phyloP scores from a whole-genome alignment of 92 coral and sea anemone genomes.

The Pocillopora grandis region DNA sequence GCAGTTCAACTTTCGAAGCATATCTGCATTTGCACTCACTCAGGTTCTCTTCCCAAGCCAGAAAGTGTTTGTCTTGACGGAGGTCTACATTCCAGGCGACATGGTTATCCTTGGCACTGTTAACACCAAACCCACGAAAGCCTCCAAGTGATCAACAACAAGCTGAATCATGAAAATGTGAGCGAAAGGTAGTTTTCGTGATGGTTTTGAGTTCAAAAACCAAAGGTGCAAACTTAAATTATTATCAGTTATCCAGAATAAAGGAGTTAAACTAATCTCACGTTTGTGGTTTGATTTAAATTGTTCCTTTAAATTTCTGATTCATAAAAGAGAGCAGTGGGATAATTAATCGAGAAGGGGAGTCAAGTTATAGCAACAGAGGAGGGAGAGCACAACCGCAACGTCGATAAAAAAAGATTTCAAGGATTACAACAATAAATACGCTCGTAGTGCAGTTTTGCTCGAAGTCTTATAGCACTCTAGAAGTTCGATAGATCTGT shows the following conservation, averaged over 20 bases:
- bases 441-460: no score
- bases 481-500: no score
- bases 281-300: background rate
- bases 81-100: slow-evolving; percentile 45
- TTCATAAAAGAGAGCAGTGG: no score
- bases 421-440: no score
- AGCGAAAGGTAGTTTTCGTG: background rate
- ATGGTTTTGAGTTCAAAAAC: background rate
- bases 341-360: no score
- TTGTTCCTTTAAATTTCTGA: background rate
- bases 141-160: background rate
- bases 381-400: no score
- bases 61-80: slow-evolving; percentile 23
- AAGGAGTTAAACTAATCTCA: background rate
- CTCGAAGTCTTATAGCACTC: no score
- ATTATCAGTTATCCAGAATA: background rate
- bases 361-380: no score
- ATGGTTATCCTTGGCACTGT: slow-evolving; percentile 39
- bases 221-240: background rate
- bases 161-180: background rate
- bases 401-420: no score
- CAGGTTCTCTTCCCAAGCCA: slow-evolving; percentile 40
- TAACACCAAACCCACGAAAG: slow-evolving; percentile 1
- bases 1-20: slow-evolving; percentile 44
- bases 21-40: slow-evolving; percentile 42